phyloP scores from a whole-genome alignment of 2,113 vertebrate genomes.

The Oreochromis spilurus region DNA sequence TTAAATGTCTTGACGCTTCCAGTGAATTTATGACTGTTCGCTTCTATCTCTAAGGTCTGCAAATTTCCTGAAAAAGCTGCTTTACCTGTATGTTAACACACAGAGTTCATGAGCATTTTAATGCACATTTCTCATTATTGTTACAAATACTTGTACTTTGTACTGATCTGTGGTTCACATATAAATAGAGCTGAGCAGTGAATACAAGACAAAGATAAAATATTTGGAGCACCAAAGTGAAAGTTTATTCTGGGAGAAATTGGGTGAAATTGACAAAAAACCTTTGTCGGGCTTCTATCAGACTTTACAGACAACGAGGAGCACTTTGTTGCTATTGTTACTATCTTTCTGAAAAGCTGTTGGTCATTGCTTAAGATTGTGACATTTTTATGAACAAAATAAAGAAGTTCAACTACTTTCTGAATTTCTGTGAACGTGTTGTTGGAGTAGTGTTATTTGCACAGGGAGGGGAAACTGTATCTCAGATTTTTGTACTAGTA shows the following conservation, averaged over 20 bases:
- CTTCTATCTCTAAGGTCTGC: not conserved
- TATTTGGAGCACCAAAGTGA: not conserved
- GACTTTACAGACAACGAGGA: not conserved
- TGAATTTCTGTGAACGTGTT: not conserved
- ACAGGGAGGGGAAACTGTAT: not conserved
- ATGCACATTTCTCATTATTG: not conserved
- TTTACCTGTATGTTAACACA: not conserved
- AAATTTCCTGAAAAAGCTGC: not conserved
- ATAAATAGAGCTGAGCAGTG: not conserved
- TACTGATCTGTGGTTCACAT: not conserved
- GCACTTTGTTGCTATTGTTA: not conserved
- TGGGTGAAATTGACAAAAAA: not conserved
- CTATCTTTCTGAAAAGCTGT: not conserved
- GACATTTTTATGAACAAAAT: not conserved
- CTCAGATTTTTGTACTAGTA: not conserved
- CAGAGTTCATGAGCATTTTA: not conserved
- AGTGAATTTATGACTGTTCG: not conserved
- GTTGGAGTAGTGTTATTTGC: not conserved
- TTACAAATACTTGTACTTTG: conserved; percentile 1
- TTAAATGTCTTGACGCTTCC: not conserved
- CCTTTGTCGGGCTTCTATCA: not conserved
- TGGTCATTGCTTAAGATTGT: not conserved
- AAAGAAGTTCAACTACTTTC: not conserved
- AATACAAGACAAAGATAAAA: not conserved
- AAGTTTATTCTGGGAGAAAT: not conserved